Percentiles rank a stretch among this genome's conserved stretches.
Evolutionary conservation across 30 jellyfish, hydroid and myxozoan species (phyloP).

Genomic region (Pseudorhiza aurosa): DNA sequence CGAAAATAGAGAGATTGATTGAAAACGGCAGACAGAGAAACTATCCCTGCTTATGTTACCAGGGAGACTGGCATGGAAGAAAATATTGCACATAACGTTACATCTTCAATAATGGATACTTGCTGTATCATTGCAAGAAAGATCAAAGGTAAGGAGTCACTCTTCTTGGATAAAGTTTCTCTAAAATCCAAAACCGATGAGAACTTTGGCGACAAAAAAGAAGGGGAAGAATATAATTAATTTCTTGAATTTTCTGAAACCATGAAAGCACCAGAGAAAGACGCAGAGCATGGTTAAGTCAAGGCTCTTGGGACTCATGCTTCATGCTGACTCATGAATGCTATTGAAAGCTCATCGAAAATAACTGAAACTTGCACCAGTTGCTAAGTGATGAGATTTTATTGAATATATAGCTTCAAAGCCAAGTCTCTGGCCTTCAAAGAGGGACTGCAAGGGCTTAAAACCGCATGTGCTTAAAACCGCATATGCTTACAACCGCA

Average conservation of each 20-base stretch:
- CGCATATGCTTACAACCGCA: neutral
- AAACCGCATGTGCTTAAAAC: neutral
- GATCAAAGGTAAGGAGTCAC: too few relatives aligned
- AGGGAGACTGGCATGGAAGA: too few relatives aligned
- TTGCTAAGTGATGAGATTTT: neutral
- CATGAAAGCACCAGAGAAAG: neutral
- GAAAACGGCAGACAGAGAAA: too few relatives aligned
- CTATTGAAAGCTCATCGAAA: neutral
- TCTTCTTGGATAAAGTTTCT: too few relatives aligned
- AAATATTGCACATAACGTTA: too few relatives aligned
- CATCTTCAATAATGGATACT: too few relatives aligned
- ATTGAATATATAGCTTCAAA: neutral
- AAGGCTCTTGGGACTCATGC: neutral
- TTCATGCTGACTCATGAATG: neutral
- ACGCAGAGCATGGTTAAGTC: neutral
- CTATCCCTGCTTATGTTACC: too few relatives aligned
- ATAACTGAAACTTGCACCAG: neutral
- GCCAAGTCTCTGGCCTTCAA: neutral
- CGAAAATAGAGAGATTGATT: too few relatives aligned
- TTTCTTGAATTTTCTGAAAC: neutral
- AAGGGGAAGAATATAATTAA: neutral
- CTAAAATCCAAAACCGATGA: neutral
- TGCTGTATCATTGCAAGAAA: too few relatives aligned
- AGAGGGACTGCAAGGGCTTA: too few relatives aligned
- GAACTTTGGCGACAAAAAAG: neutral